Percentiles rank a stretch among this genome's conserved stretches.
These are phyloP conservation scores for Blennius ocellaris DNA, from an alignment of 2,113 vertebrate species.

Conservation along the genomic window DNA sequence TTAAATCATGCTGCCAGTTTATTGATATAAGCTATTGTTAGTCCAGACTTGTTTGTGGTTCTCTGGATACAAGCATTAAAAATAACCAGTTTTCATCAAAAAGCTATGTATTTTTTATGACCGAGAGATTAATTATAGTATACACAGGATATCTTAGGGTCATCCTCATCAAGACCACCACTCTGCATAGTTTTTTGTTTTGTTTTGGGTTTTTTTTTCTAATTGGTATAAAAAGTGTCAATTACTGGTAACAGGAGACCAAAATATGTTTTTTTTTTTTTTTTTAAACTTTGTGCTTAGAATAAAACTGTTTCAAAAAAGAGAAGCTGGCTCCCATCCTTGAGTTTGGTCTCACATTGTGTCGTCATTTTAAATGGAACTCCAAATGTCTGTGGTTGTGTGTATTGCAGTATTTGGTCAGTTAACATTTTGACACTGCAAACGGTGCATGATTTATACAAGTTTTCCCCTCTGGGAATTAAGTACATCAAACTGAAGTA, in stretches of 20 bases:
- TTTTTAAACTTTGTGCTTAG: constrained; percentile 73
- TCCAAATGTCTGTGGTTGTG: no score
- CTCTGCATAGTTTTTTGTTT: constrained; percentile 24
- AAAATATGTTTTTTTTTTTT: no score
- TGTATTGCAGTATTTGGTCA: no score
- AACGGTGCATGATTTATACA: no score
- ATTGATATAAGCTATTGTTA: constrained; percentile 72
- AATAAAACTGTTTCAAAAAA: constrained; percentile 77
- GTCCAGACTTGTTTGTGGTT: constrained; percentile 56
- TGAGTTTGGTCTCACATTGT: no score
- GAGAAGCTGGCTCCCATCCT: no score
- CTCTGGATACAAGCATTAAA: constrained; percentile 53
- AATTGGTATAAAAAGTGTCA: constrained; percentile 62
- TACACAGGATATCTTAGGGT: constrained; percentile 52
- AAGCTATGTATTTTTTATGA: no score
- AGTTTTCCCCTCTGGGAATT: no score
- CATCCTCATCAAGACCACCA: constrained; percentile 39
- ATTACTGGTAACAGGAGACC: constrained; percentile 72
- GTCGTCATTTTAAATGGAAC: no score
- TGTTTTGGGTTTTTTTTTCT: constrained; percentile 44
- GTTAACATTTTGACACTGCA: no score
- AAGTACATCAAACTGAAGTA: no score
- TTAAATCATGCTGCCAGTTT: constrained; percentile 53
- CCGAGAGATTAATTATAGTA: constrained; percentile 48
- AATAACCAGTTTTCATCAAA: constrained; percentile 21